These are phyloP conservation scores for Rhinoptilus africanus DNA, from an alignment of 2,113 vertebrate genomes.

Conservation along the genomic window DNA sequence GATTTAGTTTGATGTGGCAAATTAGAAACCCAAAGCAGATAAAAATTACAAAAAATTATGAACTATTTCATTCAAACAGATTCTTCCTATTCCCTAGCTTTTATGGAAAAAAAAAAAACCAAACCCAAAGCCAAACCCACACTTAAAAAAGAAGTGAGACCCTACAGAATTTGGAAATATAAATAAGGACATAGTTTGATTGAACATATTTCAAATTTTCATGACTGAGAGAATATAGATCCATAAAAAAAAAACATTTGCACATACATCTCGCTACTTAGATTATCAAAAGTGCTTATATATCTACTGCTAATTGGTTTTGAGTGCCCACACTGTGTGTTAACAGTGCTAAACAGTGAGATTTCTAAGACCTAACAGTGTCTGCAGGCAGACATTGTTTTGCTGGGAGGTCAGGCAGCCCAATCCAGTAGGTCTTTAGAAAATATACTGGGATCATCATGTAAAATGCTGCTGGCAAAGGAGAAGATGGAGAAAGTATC, in stretches of 20 bases:
- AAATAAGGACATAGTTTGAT: neutral
- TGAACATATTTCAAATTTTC: neutral
- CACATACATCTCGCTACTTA: rapidly evolving
- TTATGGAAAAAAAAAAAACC: neutral
- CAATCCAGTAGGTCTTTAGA: neutral
- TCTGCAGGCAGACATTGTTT: neutral
- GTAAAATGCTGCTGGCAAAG: neutral
- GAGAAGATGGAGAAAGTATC: neutral
- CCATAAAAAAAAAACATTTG: neutral
- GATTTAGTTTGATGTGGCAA: neutral
- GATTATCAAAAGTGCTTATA: neutral
- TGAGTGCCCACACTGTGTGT: rapidly evolving
- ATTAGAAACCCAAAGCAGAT: neutral
- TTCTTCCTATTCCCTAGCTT: neutral
- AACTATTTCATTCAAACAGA: neutral
- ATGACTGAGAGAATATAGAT: neutral
- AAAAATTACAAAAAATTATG: neutral
- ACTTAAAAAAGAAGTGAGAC: neutral
- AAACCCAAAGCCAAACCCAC: neutral
- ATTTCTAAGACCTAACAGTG: neutral
- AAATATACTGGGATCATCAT: neutral
- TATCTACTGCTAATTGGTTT: neutral
- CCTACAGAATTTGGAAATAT: neutral
- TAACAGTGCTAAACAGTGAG: neutral
- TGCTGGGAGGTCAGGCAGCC: neutral